phyloP scores from a whole-genome alignment of 2,797 vertebrate species.

The Telmatherina bonti region DNA sequence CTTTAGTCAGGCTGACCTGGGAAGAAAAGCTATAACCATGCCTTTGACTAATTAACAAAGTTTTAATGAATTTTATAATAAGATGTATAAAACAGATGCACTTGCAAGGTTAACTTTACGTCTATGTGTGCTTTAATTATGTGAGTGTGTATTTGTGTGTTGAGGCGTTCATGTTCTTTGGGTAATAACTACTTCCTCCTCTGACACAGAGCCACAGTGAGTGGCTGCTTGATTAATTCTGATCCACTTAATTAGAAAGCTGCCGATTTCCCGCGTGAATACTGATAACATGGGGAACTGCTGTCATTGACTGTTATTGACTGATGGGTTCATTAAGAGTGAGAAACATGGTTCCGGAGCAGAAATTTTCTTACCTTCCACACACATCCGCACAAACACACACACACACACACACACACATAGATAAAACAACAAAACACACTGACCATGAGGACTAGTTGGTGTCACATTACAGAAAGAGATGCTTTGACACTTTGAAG shows the following conservation, averaged over 20 bases:
- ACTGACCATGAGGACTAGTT: neutral
- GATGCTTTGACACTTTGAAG: constrained; percentile 20
- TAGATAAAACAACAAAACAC: neutral
- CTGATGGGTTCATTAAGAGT: constrained; percentile 79
- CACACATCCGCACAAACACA: neutral
- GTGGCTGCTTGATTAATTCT: constrained; percentile 82
- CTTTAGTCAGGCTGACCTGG: constrained; percentile 43
- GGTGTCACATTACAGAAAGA: constrained; percentile 2
- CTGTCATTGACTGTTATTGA: constrained; percentile 81
- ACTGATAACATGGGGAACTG: constrained; percentile 68
- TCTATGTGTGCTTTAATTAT: constrained; percentile 56
- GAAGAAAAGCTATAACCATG: constrained; percentile 40
- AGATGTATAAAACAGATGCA: constrained; percentile 65
- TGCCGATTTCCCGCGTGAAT: constrained; percentile 81
- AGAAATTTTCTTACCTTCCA: constrained; percentile 9
- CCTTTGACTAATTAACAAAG: constrained; percentile 72
- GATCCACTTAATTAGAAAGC: constrained; percentile 84
- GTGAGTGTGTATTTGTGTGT: constrained; percentile 19
- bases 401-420: neutral
- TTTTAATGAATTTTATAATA: constrained; percentile 84
- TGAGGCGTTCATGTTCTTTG: constrained; percentile 22
- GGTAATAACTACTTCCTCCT: constrained; percentile 60
- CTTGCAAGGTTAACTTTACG: constrained; percentile 57
- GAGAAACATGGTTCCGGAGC: constrained; percentile 24
- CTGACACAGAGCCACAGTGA: constrained; percentile 59